Evolutionary conservation across 2,113 vertebrate genomes (phyloP).

Genomic region (Coreoperca whiteheadi): DNA sequence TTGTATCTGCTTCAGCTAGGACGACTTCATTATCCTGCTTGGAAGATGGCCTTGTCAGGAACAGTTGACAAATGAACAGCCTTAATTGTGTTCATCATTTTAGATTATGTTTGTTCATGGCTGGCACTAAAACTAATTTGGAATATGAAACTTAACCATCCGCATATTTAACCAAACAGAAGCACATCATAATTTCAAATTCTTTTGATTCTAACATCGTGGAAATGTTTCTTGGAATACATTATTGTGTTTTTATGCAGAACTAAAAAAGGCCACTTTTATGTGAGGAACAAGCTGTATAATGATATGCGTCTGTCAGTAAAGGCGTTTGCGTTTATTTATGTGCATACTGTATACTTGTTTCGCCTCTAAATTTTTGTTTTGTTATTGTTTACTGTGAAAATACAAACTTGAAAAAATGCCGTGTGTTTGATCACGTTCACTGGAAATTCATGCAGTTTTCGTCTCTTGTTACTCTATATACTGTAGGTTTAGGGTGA

Average conservation of each 20-base stretch:
- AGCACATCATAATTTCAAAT: slow-evolving; percentile 33
- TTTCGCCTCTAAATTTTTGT: background rate
- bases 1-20: slow-evolving; percentile 37
- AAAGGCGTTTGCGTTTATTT: background rate
- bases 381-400: background rate
- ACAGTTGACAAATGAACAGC: slow-evolving; percentile 61
- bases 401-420: background rate
- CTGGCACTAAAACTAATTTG: slow-evolving; percentile 56
- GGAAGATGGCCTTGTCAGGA: slow-evolving; percentile 39
- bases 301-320: background rate
- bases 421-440: background rate
- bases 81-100: slow-evolving; percentile 71
- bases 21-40: slow-evolving; percentile 46
- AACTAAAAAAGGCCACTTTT: background rate
- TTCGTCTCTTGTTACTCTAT: background rate
- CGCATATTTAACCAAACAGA: slow-evolving; percentile 33
- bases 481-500: background rate
- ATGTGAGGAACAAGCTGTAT: slow-evolving; percentile 1
- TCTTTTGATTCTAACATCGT: slow-evolving; percentile 14
- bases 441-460: background rate
- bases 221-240: slow-evolving; percentile 21
- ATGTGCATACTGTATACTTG: background rate
- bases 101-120: slow-evolving; percentile 51
- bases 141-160: slow-evolving; percentile 56
- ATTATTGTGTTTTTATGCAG: slow-evolving; percentile 2